phyloP scores from a whole-genome alignment of 2,797 vertebrate genomes.

The Pipistrellus kuhlii region DNA sequence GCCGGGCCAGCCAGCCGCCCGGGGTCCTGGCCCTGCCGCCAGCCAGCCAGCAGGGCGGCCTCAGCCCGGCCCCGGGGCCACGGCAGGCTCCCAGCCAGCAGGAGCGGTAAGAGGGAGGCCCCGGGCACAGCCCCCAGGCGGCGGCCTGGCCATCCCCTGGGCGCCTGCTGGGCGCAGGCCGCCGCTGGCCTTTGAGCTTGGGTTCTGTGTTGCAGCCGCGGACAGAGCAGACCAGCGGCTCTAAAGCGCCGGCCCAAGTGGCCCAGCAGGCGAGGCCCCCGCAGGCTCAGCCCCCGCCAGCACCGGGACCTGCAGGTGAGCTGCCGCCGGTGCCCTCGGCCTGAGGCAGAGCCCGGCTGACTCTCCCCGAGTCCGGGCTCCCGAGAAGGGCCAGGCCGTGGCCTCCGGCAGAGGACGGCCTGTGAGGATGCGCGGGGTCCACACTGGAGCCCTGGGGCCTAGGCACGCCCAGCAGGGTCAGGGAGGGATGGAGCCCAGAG shows the following conservation, averaged over 20 bases:
- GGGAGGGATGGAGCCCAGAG: not conserved
- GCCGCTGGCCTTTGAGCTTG: not conserved
- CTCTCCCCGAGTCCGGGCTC: not conserved
- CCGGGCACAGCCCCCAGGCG: not conserved
- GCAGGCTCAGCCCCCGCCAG: slow-evolving; percentile 87
- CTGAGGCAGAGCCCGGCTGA: not conserved
- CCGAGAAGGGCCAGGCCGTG: not conserved
- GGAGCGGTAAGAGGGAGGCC: slow-evolving; percentile 88
- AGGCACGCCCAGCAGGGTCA: not conserved
- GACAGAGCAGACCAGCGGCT: slow-evolving; percentile 87
- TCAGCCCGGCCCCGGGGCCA: slow-evolving; percentile 77
- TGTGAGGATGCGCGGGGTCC: not conserved
- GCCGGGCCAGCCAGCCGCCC: slow-evolving; percentile 76
- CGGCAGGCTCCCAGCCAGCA: slow-evolving; percentile 86
- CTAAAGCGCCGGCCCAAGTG: slow-evolving; percentile 89
- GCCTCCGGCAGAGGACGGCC: not conserved
- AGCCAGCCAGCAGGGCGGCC: slow-evolving; percentile 88
- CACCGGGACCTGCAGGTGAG: slow-evolving; percentile 92
- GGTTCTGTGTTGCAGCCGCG: slow-evolving; percentile 88
- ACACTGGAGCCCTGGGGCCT: not conserved
- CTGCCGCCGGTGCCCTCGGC: not conserved
- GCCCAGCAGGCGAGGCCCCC: slow-evolving; percentile 90
- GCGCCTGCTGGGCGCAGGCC: not conserved
- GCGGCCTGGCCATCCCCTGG: not conserved
- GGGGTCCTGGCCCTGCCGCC: slow-evolving; percentile 86